phyloP scores from a whole-genome alignment of 2,797 vertebrate species.

The Enteromius argenteus region DNA sequence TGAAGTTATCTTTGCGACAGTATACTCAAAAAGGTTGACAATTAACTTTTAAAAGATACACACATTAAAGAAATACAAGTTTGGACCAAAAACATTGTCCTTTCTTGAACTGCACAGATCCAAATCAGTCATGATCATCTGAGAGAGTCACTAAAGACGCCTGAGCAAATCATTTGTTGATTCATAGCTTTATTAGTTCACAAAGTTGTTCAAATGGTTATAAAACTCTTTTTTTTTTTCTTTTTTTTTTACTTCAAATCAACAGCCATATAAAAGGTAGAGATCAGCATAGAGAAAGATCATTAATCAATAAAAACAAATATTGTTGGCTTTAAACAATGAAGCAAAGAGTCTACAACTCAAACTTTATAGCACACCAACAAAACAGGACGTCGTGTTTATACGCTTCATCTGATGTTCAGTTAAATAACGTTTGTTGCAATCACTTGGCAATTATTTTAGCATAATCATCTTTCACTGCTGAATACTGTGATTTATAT shows the following conservation, averaged over 20 bases:
- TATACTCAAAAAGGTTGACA: neutral
- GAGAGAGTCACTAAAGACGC: neutral
- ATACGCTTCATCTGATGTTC: neutral
- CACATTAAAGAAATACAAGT: neutral
- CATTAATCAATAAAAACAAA: slow-evolving; percentile 36
- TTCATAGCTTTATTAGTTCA: slow-evolving; percentile 75
- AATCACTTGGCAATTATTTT: neutral
- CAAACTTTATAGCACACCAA: neutral
- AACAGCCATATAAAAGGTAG: slow-evolving; percentile 59
- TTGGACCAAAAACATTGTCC: neutral
- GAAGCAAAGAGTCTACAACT: neutral
- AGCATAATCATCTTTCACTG: slow-evolving; percentile 21
- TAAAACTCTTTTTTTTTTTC: too few relatives aligned
- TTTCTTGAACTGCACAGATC: neutral
- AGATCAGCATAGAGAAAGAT: neutral
- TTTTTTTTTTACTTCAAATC: slow-evolving; percentile 56
- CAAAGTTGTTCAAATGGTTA: slow-evolving; percentile 69
- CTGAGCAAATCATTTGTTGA: slow-evolving; percentile 34
- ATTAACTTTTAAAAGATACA: neutral
- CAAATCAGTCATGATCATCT: neutral
- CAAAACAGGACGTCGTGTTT: neutral
- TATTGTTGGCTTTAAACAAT: neutral
- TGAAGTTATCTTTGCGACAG: neutral
- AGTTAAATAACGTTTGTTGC: neutral
- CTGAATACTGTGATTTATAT: slow-evolving; percentile 29